These are phyloP conservation scores for Bos taurus DNA, from an alignment of 2,113 vertebrate genomes.

Conservation along the genomic window DNA sequence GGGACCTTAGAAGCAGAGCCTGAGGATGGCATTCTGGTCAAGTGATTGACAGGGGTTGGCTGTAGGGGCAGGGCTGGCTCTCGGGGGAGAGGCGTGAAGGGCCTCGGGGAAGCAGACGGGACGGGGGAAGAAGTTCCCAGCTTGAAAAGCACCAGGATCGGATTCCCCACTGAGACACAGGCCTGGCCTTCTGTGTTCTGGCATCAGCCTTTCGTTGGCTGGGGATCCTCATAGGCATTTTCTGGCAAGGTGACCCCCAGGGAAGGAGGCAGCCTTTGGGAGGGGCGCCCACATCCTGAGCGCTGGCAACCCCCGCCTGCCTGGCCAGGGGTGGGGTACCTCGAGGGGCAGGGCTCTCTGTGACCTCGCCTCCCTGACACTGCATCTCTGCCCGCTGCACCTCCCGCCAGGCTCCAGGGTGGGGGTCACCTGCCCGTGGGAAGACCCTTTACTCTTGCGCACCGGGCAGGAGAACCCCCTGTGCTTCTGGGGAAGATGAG, in stretches of 20 bases:
- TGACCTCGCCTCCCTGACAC: background rate
- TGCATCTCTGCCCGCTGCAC: rapidly evolving
- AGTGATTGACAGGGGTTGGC: background rate
- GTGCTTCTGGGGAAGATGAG: background rate
- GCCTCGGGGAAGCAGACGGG: background rate
- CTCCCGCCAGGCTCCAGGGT: no score
- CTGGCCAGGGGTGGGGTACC: background rate
- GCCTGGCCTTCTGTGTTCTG: background rate
- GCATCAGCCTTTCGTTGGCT: background rate
- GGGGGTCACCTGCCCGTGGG: rapidly evolving
- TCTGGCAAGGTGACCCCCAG: background rate
- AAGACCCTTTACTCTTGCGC: no score
- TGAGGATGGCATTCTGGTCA: background rate
- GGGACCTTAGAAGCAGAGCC: background rate
- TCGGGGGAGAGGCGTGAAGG: rapidly evolving
- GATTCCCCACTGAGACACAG: background rate
- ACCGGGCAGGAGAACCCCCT: rapidly evolving
- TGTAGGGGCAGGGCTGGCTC: rapidly evolving
- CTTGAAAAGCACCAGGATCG: rapidly evolving
- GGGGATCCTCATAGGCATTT: rapidly evolving
- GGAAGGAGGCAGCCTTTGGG: background rate
- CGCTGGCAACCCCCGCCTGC: background rate
- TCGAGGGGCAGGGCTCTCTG: background rate
- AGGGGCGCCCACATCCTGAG: background rate
- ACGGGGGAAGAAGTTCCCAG: background rate